Evolutionary conservation across 2,888 invertebrate species (phyloP), one percentile per base, ranked within the genome.

Genomic region (Kryphioiulus occultus): DNA sequence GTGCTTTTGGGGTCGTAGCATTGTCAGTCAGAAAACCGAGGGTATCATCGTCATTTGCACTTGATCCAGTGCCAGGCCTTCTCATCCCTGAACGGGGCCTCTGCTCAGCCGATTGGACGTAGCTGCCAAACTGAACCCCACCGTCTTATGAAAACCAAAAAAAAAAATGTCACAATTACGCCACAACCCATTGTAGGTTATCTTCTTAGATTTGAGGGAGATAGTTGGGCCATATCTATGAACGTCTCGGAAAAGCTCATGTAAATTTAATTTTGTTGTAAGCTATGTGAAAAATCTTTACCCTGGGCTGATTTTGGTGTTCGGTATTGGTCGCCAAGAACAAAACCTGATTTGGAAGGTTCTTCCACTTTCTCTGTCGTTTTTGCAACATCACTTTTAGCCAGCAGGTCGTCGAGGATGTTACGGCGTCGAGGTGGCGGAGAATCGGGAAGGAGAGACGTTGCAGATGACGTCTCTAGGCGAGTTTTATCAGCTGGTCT

Each of bases 341-440:
- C 59, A 39, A 86, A 86, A 17, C 47, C 53, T 12, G 32, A 39
- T 26, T 85, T 35, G 19, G 35, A 17, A 32, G 30, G 85, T 85
- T 19, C 39, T 42, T 26, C 85, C 3, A 39, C 15, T 4, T 35
- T 86, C 32, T 86, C 53, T 22, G 44, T 9, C 19, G 86, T 22
- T 39, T 12, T 59, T 22, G 53, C 86, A 15, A 53, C 59, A 17
- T 86, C 86, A n/a, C 86, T 86, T n/a, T 86, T 86, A 12, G 86
- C 86, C 35, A 86, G 9, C 12, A 86, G 59, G 59, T 86, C 47
- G 22, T 86, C 86, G 4, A 86, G 53, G 10, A 86, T 53, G 53
- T 59, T 86, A 0, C 53, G 47, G 12, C 53, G 44, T n/a, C 59
- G 12, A 3, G 59, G 44, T 30, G 86, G 86, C 22, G 59, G 86